Conservation (phyloP, 2,797 vertebrate genomes). For the Philypnodon macrostomus region DNA sequence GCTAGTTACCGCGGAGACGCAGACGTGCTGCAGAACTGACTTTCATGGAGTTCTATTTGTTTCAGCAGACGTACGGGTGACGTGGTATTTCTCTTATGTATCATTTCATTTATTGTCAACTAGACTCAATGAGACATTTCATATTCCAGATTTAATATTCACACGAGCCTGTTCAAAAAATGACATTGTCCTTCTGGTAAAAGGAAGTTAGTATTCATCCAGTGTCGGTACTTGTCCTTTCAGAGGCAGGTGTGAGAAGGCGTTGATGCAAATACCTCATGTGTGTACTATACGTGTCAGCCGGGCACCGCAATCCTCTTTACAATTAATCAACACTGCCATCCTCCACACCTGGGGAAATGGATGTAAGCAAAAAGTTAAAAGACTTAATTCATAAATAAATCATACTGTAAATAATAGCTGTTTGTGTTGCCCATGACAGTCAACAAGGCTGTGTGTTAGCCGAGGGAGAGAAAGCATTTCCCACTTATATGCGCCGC, state of each 20-base stretch:
- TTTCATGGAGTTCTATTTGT: too few relatives aligned
- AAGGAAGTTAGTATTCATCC: slow-evolving; percentile 10
- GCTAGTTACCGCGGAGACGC: too few relatives aligned
- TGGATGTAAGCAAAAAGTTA: slow-evolving; percentile 73
- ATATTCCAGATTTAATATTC: slow-evolving; percentile 39
- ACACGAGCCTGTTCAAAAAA: slow-evolving; percentile 20
- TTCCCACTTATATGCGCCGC: slow-evolving; percentile 39
- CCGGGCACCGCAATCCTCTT: slow-evolving; percentile 28
- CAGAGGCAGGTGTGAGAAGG: slow-evolving; percentile 13
- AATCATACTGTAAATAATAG: slow-evolving; percentile 69
- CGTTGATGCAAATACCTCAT: slow-evolving; percentile 32
- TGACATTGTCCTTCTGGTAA: slow-evolving; percentile 27
- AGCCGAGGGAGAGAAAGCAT: slow-evolving; percentile 40
- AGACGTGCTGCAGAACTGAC: too few relatives aligned
- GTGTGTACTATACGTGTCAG: slow-evolving; percentile 10
- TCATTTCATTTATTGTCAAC: slow-evolving; percentile 4
- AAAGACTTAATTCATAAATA: slow-evolving; percentile 79
- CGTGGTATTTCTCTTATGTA: too few relatives aligned
- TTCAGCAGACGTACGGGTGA: too few relatives aligned
- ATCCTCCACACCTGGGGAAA: slow-evolving; percentile 58
- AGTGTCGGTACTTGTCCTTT: slow-evolving; percentile 20
- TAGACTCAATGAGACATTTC: too few relatives aligned
- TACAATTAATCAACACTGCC: slow-evolving; percentile 68
- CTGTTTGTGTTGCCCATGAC: slow-evolving; percentile 59
- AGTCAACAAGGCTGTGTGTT: slow-evolving; percentile 42